A percentile compares a stretch with the other conserved stretches of the same genome.
These are phyloP conservation scores for Desmophyllum pertusum DNA, from an alignment of 92 coral and sea anemone genomes.

Conservation along the genomic window DNA sequence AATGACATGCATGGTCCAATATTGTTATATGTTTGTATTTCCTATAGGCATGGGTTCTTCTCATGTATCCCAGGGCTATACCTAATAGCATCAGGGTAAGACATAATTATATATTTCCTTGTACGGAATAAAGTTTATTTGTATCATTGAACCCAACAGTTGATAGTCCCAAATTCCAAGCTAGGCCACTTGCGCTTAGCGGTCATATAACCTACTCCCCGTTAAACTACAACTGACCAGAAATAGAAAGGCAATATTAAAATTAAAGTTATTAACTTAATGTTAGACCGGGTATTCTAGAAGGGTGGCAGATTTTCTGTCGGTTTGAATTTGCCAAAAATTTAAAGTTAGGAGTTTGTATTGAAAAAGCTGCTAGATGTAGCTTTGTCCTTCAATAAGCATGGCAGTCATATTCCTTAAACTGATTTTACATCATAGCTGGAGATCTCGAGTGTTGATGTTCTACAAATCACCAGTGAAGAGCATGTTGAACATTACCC, in stretches of 20 bases:
- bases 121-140: neutral
- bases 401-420: neutral
- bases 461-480: slow-evolving; percentile 40
- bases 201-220: neutral
- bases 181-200: neutral
- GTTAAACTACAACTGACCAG: neutral
- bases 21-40: neutral
- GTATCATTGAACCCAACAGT: too few species aligned
- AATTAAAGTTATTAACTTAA: too few species aligned
- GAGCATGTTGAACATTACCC: slow-evolving; percentile 46
- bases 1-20: neutral
- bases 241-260: too few species aligned
- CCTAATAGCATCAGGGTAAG: slow-evolving; percentile 33
- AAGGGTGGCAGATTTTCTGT: too few species aligned
- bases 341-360: too few species aligned
- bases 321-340: too few species aligned
- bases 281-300: too few species aligned
- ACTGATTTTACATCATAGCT: slow-evolving; percentile 39
- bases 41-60: slow-evolving; percentile 43
- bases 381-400: too few species aligned
- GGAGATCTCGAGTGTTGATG: slow-evolving; percentile 51
- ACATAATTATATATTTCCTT: neutral
- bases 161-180: too few species aligned
- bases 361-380: too few species aligned
- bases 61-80: slow-evolving; percentile 25